Percentiles rank a stretch among this genome's conserved stretches.
Evolutionary conservation across 2,113 vertebrate species (phyloP).

Genomic region (Heterocephalus glaber): DNA sequence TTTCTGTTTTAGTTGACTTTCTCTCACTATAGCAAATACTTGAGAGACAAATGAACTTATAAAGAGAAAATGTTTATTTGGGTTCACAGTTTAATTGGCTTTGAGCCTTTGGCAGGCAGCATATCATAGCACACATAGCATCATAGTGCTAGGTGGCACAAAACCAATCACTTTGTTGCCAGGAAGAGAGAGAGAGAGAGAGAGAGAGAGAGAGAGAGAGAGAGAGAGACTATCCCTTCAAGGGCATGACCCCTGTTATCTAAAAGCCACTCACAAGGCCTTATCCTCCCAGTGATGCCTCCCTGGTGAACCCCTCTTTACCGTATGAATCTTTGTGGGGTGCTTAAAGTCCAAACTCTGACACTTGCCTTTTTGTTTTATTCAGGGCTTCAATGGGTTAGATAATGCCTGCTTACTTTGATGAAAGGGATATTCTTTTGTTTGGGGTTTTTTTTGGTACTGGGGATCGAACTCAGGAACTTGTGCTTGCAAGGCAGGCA

Average conservation of each 20-base stretch:
- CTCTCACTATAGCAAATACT: background rate
- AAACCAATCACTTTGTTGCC: background rate
- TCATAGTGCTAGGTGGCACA: background rate
- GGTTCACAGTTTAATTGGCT: background rate
- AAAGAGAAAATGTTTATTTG: background rate
- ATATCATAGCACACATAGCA: background rate
- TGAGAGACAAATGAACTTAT: background rate
- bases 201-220: too few species aligned
- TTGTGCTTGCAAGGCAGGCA: too few species aligned
- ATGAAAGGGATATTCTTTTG: background rate
- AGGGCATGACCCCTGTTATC: background rate
- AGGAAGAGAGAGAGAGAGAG: background rate
- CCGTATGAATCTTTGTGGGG: background rate
- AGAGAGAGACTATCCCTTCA: background rate
- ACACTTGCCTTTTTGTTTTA: background rate
- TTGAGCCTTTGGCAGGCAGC: background rate
- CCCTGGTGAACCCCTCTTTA: background rate
- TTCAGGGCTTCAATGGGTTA: background rate
- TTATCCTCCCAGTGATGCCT: background rate
- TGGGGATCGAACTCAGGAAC: too few species aligned
- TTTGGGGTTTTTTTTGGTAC: too few species aligned
- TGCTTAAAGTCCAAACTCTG: background rate
- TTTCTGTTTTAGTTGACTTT: background rate
- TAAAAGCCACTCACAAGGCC: background rate
- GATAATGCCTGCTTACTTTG: background rate